phyloP scores from a whole-genome alignment of 2,888 invertebrate species.

The Cephus nigrinus region DNA sequence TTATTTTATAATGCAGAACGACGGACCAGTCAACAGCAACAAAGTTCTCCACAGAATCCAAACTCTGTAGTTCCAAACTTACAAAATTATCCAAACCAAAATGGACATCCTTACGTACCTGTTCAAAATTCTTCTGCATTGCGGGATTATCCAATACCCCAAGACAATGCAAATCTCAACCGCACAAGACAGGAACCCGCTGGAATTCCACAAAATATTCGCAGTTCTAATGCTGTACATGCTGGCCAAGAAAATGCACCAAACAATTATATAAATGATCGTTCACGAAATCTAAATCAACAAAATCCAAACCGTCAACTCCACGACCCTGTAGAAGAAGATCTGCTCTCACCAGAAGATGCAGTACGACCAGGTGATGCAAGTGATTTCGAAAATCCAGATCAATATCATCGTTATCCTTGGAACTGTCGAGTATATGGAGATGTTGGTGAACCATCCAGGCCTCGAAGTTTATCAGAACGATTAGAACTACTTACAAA shows the following conservation, averaged over 20 bases:
- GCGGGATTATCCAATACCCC: conserved; percentile 25
- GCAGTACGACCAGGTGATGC: conserved; percentile 36
- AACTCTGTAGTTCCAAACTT: conserved; percentile 36
- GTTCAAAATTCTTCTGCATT: conserved; percentile 26
- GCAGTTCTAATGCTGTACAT: not conserved
- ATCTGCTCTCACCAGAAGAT: conserved; percentile 28
- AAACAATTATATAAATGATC: conserved; percentile 14
- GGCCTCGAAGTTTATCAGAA: conserved; percentile 71
- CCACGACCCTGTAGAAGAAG: conserved; percentile 40
- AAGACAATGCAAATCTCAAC: conserved; percentile 25
- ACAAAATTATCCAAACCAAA: conserved; percentile 19
- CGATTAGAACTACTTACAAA: conserved; percentile 73
- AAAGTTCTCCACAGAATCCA: conserved; percentile 44
- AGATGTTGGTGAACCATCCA: conserved; percentile 62
- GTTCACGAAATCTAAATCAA: conserved; percentile 12
- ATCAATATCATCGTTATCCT: conserved; percentile 27
- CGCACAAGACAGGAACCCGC: conserved; percentile 11
- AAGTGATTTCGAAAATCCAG: conserved; percentile 35
- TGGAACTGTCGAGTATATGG: conserved; percentile 40
- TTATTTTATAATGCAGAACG: conserved; percentile 71
- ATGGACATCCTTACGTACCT: conserved; percentile 13
- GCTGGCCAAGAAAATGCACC: not conserved
- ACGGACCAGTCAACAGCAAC: conserved; percentile 59
- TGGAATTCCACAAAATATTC: conserved; percentile 27
- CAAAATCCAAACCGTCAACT: conserved; percentile 12